Base-by-base conservation (phyloP, 2,797 vertebrate genomes). In the Silurus lanzhouensis region DNA sequence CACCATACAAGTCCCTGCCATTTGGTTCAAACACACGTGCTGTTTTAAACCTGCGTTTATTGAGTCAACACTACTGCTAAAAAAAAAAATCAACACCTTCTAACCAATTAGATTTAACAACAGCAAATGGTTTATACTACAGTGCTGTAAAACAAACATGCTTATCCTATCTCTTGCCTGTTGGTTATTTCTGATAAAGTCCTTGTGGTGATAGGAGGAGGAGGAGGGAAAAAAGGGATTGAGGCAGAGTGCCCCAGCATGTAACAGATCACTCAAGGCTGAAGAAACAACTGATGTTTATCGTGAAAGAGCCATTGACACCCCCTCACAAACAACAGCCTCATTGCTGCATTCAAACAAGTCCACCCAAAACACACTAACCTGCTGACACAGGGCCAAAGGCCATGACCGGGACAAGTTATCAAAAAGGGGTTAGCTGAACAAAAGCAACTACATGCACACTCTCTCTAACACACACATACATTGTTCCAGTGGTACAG, bases 151-250 rank as follows among this genome's bases (percentile, higher is more conserved):
- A 61, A 55, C 38, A 85, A 83, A 87, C 68, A 52, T 78, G 19
- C 31, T 61, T 61, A 78, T 46, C 58, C 3, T 63, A 63, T 63
- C 38, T 79, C 52, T 48, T 86, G 78, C 90, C 90, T 91, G 89
- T 85, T 89, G 86, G 83, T 89, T 92, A 90, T 88, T 82, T 85
- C 88, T 70, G 89, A 91, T 92, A 91, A 88, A 27, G 63, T 87
- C 88, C 84, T 91, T 82, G 84, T 89, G 88, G 72, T 15, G 86
- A 44, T 46, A 85, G 82, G 84, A 52, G 72, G 31, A 58, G n/a
- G 57, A 57, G 72, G 63, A 48, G n/a, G 63, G 55, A 48, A 55
- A 31, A 0, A 22, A 83, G 83, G 31, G 64, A 84, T 86, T 89
- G 77, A 89, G 90, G 88, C 70, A 74, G 83, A 91, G 88, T 74